These are phyloP conservation scores for Cotesia congregata DNA, from an alignment of 2,888 invertebrate species.

Conservation along the genomic window DNA sequence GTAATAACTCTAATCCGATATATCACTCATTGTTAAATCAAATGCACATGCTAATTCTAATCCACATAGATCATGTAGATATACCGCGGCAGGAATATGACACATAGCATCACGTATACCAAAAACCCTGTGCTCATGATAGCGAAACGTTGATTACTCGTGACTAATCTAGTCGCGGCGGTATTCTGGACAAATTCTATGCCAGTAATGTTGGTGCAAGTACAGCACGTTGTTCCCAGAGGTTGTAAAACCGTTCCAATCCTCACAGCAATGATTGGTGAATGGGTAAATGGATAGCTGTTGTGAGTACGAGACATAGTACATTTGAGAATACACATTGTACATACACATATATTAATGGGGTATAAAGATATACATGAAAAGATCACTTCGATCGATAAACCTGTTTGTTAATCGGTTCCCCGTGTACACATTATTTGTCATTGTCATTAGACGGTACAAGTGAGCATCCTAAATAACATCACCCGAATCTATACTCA, in stretches of 20 bases:
- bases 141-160: conserved; percentile 34
- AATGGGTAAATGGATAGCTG: conserved; percentile 1
- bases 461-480: not conserved
- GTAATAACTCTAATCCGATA: not conserved
- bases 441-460: conserved; percentile 33
- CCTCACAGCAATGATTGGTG: not conserved
- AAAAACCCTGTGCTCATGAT: conserved; percentile 23
- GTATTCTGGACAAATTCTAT: conserved; percentile 33
- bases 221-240: conserved; percentile 31
- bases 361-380: not conserved
- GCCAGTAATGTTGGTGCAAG: conserved; percentile 40
- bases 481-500: not conserved
- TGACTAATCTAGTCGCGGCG: conserved; percentile 22
- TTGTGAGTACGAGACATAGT: conserved; percentile 28
- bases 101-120: conserved; percentile 16
- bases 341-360: conserved; percentile 25
- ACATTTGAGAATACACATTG: conserved; percentile 34
- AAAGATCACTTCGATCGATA: conserved; percentile 23
- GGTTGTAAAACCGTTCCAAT: not conserved
- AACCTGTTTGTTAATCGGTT: conserved; percentile 47
- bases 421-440: conserved; percentile 47
- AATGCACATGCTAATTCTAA: conserved; percentile 9
- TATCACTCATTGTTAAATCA: not conserved
- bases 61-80: conserved; percentile 7
- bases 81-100: conserved; percentile 3